phyloP scores from a whole-genome alignment of 1,140 invertebrate species.

The Penaeus chinensis region DNA sequence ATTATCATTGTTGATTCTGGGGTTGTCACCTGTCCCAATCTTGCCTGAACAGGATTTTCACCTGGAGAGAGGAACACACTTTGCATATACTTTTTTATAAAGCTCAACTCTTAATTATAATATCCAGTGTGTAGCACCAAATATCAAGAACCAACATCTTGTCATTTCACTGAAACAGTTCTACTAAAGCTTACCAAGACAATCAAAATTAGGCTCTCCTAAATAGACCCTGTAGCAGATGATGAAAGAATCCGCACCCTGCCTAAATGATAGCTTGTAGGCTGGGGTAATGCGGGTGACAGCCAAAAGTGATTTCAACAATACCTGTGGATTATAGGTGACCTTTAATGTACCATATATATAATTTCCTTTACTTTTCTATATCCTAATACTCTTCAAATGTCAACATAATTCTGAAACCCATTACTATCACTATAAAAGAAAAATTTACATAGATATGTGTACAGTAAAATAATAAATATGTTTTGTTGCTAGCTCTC shows the following conservation, averaged over 20 bases:
- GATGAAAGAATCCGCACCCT: constrained; percentile 86
- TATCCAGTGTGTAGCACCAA: too few species aligned
- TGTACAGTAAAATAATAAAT: too few species aligned
- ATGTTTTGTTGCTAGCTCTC: too few species aligned
- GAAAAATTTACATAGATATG: too few species aligned
- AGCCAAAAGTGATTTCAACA: constrained; percentile 89
- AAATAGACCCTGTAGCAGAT: constrained; percentile 92
- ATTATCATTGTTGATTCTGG: constrained; percentile 46
- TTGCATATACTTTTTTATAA: too few species aligned
- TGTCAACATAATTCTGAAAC: too few species aligned
- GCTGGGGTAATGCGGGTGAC: constrained; percentile 90
- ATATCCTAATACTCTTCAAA: too few species aligned
- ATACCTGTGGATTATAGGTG: constrained; percentile 73
- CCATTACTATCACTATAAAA: too few species aligned
- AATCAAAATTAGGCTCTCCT: constrained; percentile 82
- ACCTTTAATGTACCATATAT: not conserved
- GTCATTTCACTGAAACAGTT: too few species aligned
- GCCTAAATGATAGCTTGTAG: constrained; percentile 87
- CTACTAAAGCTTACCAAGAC: constrained; percentile 73
- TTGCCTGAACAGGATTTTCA: constrained; percentile 36
- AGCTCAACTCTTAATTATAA: too few species aligned
- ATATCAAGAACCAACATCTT: too few species aligned
- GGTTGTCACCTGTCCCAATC: constrained; percentile 49
- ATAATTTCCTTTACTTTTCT: too few species aligned
- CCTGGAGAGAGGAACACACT: constrained; percentile 7